Conservation (phyloP, 2,888 invertebrate species). For the Pseudococcus jackbeardsleyi region DNA sequence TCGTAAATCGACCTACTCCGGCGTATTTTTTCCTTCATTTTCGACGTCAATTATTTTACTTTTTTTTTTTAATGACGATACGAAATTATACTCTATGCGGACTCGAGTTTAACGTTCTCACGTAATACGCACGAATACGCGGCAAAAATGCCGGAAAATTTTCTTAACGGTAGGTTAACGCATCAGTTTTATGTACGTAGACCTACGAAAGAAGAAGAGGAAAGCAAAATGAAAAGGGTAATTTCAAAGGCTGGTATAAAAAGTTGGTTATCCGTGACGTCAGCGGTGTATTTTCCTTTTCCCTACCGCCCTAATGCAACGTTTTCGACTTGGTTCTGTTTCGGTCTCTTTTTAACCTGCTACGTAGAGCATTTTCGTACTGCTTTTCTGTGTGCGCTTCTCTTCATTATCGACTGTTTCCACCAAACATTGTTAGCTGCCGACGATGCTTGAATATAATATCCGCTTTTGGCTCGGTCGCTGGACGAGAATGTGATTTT, state of each 20-base stretch:
- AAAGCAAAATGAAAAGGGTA: slow-evolving; percentile 47
- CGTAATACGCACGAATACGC: slow-evolving; percentile 12
- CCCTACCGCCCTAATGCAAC: slow-evolving; percentile 25
- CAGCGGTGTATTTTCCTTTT: slow-evolving; percentile 40
- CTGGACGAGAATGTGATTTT: slow-evolving; percentile 33
- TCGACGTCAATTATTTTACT: neutral
- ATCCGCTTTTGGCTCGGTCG: slow-evolving; percentile 33
- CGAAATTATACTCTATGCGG: neutral
- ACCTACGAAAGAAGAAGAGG: slow-evolving; percentile 6
- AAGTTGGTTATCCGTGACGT: slow-evolving; percentile 58
- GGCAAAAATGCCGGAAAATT: slow-evolving; percentile 54
- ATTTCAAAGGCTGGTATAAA: slow-evolving; percentile 56
- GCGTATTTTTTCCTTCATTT: neutral
- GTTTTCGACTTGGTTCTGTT: slow-evolving; percentile 38
- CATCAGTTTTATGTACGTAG: slow-evolving; percentile 37
- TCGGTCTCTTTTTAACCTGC: slow-evolving; percentile 48
- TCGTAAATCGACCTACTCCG: neutral
- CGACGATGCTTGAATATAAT: slow-evolving; percentile 46
- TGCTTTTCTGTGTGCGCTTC: slow-evolving; percentile 52
- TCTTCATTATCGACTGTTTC: slow-evolving; percentile 59
- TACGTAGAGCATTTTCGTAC: neutral
- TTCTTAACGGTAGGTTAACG: slow-evolving; percentile 24
- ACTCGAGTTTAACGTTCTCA: neutral
- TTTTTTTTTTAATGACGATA: neutral
- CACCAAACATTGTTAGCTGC: slow-evolving; percentile 55